Evolutionary conservation across 2,888 invertebrate genomes (phyloP), one percentile per base, ranked within the genome.

Genomic region (Aspidiotus rigidus): DNA sequence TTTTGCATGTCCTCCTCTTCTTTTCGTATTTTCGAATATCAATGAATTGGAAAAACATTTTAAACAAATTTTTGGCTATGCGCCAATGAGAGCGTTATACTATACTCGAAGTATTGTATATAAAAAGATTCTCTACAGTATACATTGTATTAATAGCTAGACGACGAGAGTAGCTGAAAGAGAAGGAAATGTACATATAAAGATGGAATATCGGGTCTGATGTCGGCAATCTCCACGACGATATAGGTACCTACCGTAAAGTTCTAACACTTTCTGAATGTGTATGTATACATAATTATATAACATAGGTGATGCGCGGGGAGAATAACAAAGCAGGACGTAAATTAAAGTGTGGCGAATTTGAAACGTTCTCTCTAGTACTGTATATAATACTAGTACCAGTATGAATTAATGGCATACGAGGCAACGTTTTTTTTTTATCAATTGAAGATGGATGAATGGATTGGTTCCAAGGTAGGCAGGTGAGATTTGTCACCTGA

Each of bases 381-480:
- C 28, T 28, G 28, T 28, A 28, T 28, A n/a, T n/a, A n/a, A n/a
- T n/a, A n/a, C n/a, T n/a, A 28, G 28, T 28, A 28, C 5, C 2
- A 28, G 49, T n/a, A n/a, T 49, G 49, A 49, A 49, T 49, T 49
- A 49, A 49, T 49, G 49, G 49, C 49, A n/a, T n/a, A n/a, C 49
- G 49, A 49, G 2, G 49, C n/a, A 49, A 28, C 2, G 49, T 49
- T 1, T 41, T 64, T 59, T n/a, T 67, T 67, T 67, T 67, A 67
- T 67, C 67, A 67, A 67, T 67, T 59, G 67, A 67, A 67, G 67
- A 67, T 67, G 67, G 67, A 67, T 67, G 67, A 67, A 67, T 67
- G 67, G 67, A 67, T 67, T 67, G 17, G 67, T 57, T 67, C 67
- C 67, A 67, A 67, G 67, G 67, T 60, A 67, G 67, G 67, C 67